Evolutionary conservation across 92 coral and sea anemone species (phyloP), one percentile per base, ranked within the genome.

Genomic region (Porites evermanni): DNA sequence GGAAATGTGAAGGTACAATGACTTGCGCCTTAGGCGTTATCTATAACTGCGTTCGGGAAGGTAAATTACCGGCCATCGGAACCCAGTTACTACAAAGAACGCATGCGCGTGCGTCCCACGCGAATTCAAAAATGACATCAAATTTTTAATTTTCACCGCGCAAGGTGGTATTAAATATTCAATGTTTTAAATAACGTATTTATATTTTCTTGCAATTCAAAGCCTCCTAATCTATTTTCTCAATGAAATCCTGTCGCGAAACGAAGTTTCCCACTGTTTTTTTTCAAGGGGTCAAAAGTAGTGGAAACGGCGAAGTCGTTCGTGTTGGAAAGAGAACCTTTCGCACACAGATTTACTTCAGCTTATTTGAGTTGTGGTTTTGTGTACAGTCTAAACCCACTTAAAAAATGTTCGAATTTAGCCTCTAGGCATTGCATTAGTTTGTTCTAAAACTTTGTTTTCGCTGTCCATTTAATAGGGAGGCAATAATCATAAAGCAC

Each of bases 11-110:
- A 16, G 21, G 44, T 51, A 74, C 71, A 83, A 63, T 59, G 80
- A 64, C 14, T 53, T 65, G 50, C 60, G 47, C 26, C 24, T 8
- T 17, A 17, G 72, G 44, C 73, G 73, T 75, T 73, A 63, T 74
- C 54, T 73, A 74, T 47, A 65, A 79, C 77, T 26, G 2, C 75
- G 80, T 75, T 69, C 80, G 65, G 80, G 93, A 74, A 6, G 80
- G 17, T 61, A 70, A 86, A 90, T 90, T 90, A 90, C 93, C 93
- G 93, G 90, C 64, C 72, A 82, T 83, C 93, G 93, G 93, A 90
- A 89, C 70, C 53, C 20, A 24, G 12, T n/a, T 21, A 75, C 72
- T 20, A 59, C n/a, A 14, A 17, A 67, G 38, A 52, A n/a, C 79
- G 80, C 83, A 81, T 88, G 90, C 87, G 72, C 72, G 38, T 56